Conservation (phyloP, 2,797 vertebrate genomes). For the Prionace glauca region DNA sequence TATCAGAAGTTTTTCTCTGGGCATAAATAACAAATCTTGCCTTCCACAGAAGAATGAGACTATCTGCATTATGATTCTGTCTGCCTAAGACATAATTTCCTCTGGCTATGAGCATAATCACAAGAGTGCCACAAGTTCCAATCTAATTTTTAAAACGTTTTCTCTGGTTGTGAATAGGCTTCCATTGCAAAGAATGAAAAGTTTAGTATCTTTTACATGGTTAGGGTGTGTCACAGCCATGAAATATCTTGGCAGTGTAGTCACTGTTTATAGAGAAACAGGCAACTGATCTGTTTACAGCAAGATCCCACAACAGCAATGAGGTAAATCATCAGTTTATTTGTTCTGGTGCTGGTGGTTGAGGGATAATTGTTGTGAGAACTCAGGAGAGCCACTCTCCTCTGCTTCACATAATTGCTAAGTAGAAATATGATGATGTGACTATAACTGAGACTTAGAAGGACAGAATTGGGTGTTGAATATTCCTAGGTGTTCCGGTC, state of each 20-base stretch:
- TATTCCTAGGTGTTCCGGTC: too few species aligned
- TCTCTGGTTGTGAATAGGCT: not conserved
- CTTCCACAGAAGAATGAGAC: not conserved
- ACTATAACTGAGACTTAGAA: too few species aligned
- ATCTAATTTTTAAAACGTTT: not conserved
- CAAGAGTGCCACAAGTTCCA: not conserved
- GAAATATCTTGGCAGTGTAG: not conserved
- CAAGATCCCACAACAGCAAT: not conserved
- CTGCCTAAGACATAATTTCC: not conserved
- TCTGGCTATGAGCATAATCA: not conserved
- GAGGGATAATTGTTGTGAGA: not conserved
- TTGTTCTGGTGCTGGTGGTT: not conserved
- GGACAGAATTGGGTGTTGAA: too few species aligned
- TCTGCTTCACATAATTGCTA: not conserved
- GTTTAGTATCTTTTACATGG: not conserved
- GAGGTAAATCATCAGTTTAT: not conserved
- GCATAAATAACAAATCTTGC: not conserved
- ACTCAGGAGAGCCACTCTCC: not conserved
- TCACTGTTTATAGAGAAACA: not conserved
- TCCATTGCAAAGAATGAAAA: not conserved
- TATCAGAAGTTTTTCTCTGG: not conserved
- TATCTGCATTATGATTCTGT: not conserved
- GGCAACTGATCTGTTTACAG: not conserved
- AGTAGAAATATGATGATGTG: too few species aligned
- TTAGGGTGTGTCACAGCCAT: not conserved